These are phyloP conservation scores for Ambastaia sidthimunki DNA, from an alignment of 2,797 vertebrate genomes.

Conservation along the genomic window DNA sequence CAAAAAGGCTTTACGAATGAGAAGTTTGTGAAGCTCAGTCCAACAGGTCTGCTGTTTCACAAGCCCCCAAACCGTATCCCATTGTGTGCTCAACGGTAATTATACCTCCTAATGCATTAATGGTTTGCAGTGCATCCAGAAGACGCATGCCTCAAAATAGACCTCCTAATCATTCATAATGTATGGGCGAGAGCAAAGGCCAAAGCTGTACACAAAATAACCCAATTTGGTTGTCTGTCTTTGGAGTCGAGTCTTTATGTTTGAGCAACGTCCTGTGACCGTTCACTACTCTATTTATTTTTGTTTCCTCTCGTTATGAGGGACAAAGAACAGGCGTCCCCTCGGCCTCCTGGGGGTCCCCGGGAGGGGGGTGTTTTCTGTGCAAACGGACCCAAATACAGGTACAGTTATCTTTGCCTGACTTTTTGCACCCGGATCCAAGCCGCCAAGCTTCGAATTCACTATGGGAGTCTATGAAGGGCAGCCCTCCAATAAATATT, in stretches of 20 bases:
- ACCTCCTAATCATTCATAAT: slow-evolving; percentile 43
- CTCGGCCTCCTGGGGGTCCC: slow-evolving; percentile 50
- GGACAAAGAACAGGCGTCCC: slow-evolving; percentile 65
- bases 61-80: slow-evolving; percentile 15
- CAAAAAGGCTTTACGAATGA: background rate
- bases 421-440: slow-evolving; percentile 40
- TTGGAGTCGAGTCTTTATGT: slow-evolving; percentile 56
- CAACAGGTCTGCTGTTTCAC: background rate
- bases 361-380: slow-evolving; percentile 66
- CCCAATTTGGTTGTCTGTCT: slow-evolving; percentile 54
- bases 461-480: slow-evolving; percentile 55
- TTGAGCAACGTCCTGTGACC: slow-evolving; percentile 63
- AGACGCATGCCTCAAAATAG: slow-evolving; percentile 24
- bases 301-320: slow-evolving; percentile 64
- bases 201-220: slow-evolving; percentile 44
- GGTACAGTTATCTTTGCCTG: slow-evolving; percentile 62
- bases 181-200: slow-evolving; percentile 49
- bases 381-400: slow-evolving; percentile 66
- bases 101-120: slow-evolving; percentile 44
- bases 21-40: background rate
- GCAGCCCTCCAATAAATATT: slow-evolving; percentile 57
- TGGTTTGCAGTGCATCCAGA: slow-evolving; percentile 42
- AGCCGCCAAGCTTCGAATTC: slow-evolving; percentile 52
- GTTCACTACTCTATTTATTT: slow-evolving; percentile 62
- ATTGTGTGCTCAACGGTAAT: slow-evolving; percentile 29